Evolutionary conservation across 2,797 vertebrate species (phyloP).

Genomic region (Martes flavigula): DNA sequence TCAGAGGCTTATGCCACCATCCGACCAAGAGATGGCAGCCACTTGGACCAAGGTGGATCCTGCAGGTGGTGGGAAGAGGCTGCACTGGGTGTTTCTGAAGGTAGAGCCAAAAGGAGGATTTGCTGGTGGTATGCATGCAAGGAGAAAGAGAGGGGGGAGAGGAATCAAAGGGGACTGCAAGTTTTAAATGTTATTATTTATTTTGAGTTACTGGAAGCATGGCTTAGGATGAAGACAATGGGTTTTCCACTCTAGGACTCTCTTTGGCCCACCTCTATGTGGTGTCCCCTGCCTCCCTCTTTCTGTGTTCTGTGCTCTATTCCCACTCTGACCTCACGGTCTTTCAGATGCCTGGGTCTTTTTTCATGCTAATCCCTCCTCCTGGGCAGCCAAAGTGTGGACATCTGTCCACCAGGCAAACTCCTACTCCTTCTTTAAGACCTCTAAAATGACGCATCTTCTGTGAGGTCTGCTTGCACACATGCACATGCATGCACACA

Average conservation of each 20-base stretch:
- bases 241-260: neutral
- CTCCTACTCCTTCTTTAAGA: neutral
- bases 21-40: neutral
- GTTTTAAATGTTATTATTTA: neutral
- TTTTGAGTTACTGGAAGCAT: neutral
- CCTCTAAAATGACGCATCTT: neutral
- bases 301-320: neutral
- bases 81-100: neutral
- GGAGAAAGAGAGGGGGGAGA: no score
- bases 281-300: neutral
- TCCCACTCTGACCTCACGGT: neutral
- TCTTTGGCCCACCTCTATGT: neutral
- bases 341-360: neutral
- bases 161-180: neutral
- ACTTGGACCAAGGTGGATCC: neutral
- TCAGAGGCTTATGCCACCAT: neutral
- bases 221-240: neutral
- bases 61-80: neutral
- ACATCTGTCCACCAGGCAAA: neutral
- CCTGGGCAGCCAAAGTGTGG: neutral
- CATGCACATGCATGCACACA: neutral
- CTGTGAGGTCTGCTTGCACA: neutral
- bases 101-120: neutral
- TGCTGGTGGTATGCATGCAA: neutral
- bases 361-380: neutral